Evolutionary conservation across 92 coral and sea anemone genomes (phyloP).

Genomic region (Zoanthus gigantus): DNA sequence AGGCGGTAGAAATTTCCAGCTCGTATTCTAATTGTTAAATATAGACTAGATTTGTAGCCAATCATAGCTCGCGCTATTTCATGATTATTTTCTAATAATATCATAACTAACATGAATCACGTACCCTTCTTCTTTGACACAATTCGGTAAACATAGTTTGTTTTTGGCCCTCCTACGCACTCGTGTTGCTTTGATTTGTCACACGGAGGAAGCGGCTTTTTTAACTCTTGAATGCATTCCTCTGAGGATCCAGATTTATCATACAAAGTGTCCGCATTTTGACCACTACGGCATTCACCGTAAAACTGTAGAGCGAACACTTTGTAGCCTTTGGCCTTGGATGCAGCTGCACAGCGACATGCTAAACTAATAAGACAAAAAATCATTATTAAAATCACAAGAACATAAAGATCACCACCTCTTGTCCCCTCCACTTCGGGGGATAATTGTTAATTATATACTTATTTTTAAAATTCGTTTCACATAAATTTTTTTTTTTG

Average conservation of each 20-base stretch:
- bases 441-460: no score
- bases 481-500: no score
- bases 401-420: no score
- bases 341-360: constrained; percentile 28
- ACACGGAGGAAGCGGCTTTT: constrained; percentile 32
- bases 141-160: constrained; percentile 47
- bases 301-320: constrained; percentile 17
- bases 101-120: no score
- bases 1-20: no score
- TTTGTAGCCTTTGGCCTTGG: constrained; percentile 13
- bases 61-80: no score
- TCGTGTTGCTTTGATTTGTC: constrained; percentile 53
- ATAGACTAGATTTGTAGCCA: no score
- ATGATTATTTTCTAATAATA: no score
- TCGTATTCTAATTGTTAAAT: no score
- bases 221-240: background rate
- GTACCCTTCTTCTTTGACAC: background rate
- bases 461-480: no score
- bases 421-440: no score
- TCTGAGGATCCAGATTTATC: constrained; percentile 10
- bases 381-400: background rate
- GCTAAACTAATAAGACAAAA: background rate
- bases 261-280: background rate
- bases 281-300: constrained; percentile 20
- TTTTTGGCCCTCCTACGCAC: constrained; percentile 49